A percentile compares a stretch with the other conserved stretches of the same genome.
Conservation (phyloP, 2,113 vertebrate genomes). For the Illadopsis cleaveri region DNA sequence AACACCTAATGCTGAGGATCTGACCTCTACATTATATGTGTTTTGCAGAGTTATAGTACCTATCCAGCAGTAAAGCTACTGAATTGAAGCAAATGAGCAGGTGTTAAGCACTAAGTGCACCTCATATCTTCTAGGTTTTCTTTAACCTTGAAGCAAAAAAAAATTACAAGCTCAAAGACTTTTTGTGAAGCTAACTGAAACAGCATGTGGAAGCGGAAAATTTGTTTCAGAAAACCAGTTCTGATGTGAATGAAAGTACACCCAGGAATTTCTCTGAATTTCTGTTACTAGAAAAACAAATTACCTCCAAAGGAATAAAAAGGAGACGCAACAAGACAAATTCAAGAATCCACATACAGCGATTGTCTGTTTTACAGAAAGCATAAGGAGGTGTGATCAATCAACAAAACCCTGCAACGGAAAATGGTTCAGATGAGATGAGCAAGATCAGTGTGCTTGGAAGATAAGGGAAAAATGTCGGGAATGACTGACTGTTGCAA, state of each 20-base stretch:
- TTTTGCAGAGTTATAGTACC: not conserved
- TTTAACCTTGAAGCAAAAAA: not conserved
- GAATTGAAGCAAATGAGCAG: not conserved
- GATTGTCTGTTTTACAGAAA: not conserved
- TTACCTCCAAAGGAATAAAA: not conserved
- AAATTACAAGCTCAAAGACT: not conserved
- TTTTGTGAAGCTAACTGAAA: not conserved
- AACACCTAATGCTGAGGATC: not conserved
- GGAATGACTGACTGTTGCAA: not conserved
- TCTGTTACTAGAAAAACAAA: not conserved
- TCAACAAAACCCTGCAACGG: not conserved
- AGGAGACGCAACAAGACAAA: accelerated
- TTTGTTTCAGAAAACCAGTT: not conserved
- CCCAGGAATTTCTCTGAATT: not conserved
- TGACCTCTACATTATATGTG: not conserved
- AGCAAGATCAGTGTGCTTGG: not conserved
- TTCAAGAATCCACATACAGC: not conserved
- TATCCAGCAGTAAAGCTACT: not conserved
- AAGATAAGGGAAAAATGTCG: not conserved
- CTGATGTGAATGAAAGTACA: not conserved
- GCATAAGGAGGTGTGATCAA: accelerated
- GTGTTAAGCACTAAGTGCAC: not conserved
- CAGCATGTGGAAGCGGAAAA: not conserved
- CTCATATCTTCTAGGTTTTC: not conserved
- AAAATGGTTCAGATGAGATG: not conserved